Conservation (phyloP, 2,113 vertebrate species). For the Nansenia antarctica region DNA sequence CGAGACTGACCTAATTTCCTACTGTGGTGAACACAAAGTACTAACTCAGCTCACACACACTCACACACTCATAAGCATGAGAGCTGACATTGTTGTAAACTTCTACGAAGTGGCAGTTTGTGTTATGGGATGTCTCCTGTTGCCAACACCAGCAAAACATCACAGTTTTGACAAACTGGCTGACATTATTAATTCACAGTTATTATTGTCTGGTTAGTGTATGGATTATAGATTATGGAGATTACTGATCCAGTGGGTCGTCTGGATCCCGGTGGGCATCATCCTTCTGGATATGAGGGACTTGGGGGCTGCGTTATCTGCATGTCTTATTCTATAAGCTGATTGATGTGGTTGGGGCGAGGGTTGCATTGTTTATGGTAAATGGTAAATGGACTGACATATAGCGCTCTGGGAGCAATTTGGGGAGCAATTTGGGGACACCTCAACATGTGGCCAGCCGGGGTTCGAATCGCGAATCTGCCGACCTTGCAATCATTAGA, state of each 20-base stretch:
- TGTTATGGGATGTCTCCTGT: background rate
- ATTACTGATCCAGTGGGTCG: constrained; percentile 1
- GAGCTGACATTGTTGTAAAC: background rate
- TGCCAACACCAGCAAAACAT: background rate
- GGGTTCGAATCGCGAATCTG: no score
- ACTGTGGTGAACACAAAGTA: background rate
- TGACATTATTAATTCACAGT: constrained; percentile 2
- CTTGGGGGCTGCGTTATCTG: no score
- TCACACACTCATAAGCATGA: background rate
- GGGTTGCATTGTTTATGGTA: no score
- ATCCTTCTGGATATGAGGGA: no score
- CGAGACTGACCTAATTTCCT: constrained; percentile 15
- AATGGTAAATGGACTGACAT: no score
- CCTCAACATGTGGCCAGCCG: no score
- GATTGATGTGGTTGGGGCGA: no score
- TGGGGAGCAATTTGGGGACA: no score
- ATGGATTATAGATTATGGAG: constrained; percentile 17
- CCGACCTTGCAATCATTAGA: no score
- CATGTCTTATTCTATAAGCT: no score
- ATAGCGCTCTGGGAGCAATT: no score
- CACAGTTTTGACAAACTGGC: background rate
- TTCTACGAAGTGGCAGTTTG: background rate
- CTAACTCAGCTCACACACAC: no score
- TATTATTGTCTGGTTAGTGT: constrained; percentile 10
- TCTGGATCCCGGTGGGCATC: background rate